These are phyloP conservation scores for Phyllostomus discolor DNA, from an alignment of 2,113 vertebrate genomes.

Conservation along the genomic window DNA sequence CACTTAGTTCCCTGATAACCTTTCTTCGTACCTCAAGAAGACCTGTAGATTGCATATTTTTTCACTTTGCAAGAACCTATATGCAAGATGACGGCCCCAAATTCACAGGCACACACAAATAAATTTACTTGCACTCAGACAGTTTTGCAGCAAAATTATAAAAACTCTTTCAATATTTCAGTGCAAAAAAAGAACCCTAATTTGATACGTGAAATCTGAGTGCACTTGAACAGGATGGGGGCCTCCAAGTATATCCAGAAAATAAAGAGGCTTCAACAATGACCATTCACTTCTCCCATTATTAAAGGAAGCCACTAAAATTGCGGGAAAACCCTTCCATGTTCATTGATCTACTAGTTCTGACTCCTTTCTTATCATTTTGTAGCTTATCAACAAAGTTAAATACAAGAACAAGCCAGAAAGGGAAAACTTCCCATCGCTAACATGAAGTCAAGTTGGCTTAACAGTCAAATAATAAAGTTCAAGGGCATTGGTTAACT, in stretches of 20 bases:
- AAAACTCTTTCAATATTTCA: not conserved
- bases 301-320: not conserved
- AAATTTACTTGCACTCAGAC: not conserved
- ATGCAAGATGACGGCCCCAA: not conserved
- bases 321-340: not conserved
- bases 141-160: not conserved
- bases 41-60: not conserved
- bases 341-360: not conserved
- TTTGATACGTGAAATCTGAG: not conserved
- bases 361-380: not conserved
- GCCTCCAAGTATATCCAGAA: not conserved
- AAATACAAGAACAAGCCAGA: not conserved
- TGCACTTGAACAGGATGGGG: not conserved
- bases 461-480: conserved; percentile 33
- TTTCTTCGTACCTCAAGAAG: not conserved
- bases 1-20: not conserved
- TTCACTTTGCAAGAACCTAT: not conserved
- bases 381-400: not conserved
- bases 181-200: not conserved
- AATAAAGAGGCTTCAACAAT: not conserved
- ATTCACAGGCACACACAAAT: not conserved
- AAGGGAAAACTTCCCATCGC: not conserved
- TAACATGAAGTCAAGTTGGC: not conserved
- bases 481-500: conserved; percentile 26
- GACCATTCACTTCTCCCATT: not conserved